A percentile compares a stretch with the other conserved stretches of the same genome.
phyloP scores from a whole-genome alignment of 2,797 vertebrate species.

The Spinus pinus region DNA sequence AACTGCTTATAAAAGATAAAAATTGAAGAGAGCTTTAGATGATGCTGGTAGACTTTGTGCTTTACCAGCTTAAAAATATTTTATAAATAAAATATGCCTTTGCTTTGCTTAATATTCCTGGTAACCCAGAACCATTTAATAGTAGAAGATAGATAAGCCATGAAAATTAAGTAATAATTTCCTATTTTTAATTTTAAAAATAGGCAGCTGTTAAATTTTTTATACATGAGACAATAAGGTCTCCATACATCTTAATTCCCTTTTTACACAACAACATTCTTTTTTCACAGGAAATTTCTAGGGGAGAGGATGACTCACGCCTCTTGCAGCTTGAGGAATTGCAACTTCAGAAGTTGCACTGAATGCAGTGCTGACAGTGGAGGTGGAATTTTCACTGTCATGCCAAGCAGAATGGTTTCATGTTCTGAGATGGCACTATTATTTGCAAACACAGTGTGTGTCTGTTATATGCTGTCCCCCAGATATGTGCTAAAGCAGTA shows the following conservation, averaged over 20 bases:
- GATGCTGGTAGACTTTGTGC: background rate
- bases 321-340: rapidly evolving
- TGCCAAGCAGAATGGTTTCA: background rate
- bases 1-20: background rate
- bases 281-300: background rate
- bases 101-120: background rate
- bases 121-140: background rate
- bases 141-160: background rate
- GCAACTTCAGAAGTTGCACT: background rate
- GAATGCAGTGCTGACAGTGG: background rate
- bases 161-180: background rate
- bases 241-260: background rate
- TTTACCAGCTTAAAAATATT: background rate
- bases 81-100: background rate
- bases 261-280: background rate
- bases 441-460: background rate
- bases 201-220: background rate
- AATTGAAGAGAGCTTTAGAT: background rate
- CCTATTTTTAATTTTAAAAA: background rate
- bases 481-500: background rate
- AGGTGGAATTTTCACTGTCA: background rate
- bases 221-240: background rate
- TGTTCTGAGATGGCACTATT: background rate
- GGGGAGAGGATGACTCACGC: background rate
- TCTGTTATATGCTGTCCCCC: background rate